Evolutionary conservation across 2,113 vertebrate species (phyloP), one percentile per base, ranked within the genome.

Genomic region (Podocnemis expansa): DNA sequence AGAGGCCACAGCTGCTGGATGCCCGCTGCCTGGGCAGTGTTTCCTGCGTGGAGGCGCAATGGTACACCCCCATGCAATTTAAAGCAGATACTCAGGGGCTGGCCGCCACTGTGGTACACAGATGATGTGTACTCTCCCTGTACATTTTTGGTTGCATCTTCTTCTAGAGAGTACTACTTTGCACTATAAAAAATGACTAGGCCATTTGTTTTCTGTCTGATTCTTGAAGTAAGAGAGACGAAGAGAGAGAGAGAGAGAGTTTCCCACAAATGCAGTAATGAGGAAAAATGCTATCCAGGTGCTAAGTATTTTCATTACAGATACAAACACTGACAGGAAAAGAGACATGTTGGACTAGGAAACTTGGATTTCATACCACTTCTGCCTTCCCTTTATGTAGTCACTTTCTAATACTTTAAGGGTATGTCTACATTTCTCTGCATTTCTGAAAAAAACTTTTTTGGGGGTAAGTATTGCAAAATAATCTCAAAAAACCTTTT

Each of bases 331-430:
- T 5, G 63, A 21, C 34, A 90, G 34, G 16, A 52, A 93, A 93
- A 79, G 31, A 10, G 80, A 31, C 12, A 82, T 0, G 4, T 63
- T 70, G 82, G 78, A 94, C 70, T n/a, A 78, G 80, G 91, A 90
- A 80, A 2, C 0, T 88, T 90, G 80, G 38, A 52, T 45, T 91
- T 19, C 29, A 8, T 87, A 22, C 79, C 84, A 85, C 43, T 91
- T 25, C 21, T 47, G 83, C 89, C 29, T 87, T 45, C 25, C 56
- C 88, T 70, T 24, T 89, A 45, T 63, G 78, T 90, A 93, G 90
- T 95, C 91, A 78, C 60, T 92, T 95, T 94, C 83, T 63, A 90
- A 79, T 79, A 43, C n/a, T n/a, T n/a, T n/a, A n/a, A n/a, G n/a
- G n/a, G n/a, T n/a, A n/a, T n/a, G n/a, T n/a, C n/a, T n/a, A n/a